Percentiles rank a stretch among this genome's conserved stretches.
These are phyloP conservation scores for Papilio gigon DNA, from an alignment of 2,888 invertebrate genomes.

Conservation along the genomic window DNA sequence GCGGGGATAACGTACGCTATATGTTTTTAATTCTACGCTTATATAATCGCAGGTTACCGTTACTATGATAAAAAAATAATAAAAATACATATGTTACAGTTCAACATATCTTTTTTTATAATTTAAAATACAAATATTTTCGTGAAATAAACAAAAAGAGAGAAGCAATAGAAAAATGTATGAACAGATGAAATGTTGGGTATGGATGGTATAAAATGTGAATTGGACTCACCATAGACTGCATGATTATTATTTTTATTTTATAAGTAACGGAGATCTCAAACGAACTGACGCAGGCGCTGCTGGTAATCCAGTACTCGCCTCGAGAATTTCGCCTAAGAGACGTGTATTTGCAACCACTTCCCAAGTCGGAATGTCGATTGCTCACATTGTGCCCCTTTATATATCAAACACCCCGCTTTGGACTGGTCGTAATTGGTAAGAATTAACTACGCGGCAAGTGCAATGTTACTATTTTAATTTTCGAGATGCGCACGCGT, in stretches of 20 bases:
- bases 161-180: background rate
- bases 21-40: no score
- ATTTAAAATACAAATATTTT: no score
- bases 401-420: conserved; percentile 79
- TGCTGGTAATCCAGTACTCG: conserved; percentile 79
- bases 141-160: background rate
- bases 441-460: conserved; percentile 77
- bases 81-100: no score
- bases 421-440: conserved; percentile 72
- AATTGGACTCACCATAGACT: conserved; percentile 76
- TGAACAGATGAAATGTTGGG: background rate
- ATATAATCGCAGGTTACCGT: no score
- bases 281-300: conserved; percentile 81
- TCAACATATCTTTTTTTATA: no score
- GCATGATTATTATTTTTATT: conserved; percentile 76
- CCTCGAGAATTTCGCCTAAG: conserved; percentile 81
- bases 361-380: conserved; percentile 73
- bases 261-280: conserved; percentile 76
- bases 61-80: no score
- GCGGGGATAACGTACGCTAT: no score
- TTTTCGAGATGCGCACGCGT: conserved; percentile 69
- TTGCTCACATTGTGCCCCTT: conserved; percentile 64
- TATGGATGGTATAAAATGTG: conserved; percentile 44
- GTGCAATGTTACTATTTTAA: conserved; percentile 75
- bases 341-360: conserved; percentile 71